Percentiles rank a stretch among this genome's conserved stretches.
phyloP scores from a whole-genome alignment of 2,797 vertebrate species.

The Myotis findleyi region DNA sequence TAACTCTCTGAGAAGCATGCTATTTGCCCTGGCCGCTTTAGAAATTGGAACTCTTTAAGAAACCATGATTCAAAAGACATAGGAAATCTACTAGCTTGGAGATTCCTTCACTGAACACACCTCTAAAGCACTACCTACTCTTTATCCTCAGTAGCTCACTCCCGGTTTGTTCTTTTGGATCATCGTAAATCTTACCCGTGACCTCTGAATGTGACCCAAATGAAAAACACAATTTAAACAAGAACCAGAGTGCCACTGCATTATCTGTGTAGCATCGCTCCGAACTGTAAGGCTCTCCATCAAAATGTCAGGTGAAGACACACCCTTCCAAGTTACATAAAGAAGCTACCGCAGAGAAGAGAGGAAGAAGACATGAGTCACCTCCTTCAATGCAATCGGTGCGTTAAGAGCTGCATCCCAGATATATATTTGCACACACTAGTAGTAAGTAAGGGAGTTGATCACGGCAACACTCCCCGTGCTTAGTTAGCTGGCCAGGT shows the following conservation, averaged over 20 bases:
- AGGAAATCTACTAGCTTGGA: background rate
- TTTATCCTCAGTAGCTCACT: background rate
- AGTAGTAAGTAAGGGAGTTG: background rate
- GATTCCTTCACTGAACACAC: background rate
- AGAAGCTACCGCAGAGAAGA: background rate
- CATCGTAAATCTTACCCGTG: background rate
- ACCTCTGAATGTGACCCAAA: constrained; percentile 23
- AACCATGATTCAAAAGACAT: background rate
- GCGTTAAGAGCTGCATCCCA: background rate
- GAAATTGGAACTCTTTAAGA: constrained; percentile 20
- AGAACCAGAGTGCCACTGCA: background rate
- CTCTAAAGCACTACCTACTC: background rate
- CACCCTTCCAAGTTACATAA: background rate
- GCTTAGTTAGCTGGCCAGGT: constrained; percentile 63
- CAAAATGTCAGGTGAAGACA: constrained; percentile 39
- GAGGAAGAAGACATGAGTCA: background rate
- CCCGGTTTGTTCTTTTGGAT: background rate
- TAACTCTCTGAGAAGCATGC: background rate
- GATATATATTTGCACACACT: background rate
- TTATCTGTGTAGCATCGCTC: constrained; percentile 12
- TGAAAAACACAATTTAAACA: constrained; percentile 19
- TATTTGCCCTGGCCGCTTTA: background rate
- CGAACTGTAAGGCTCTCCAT: background rate
- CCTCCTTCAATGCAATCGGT: background rate
- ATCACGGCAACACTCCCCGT: background rate